Evolutionary conservation across 1,140 invertebrate species (phyloP).

Genomic region (Sarcophaga bullata): DNA sequence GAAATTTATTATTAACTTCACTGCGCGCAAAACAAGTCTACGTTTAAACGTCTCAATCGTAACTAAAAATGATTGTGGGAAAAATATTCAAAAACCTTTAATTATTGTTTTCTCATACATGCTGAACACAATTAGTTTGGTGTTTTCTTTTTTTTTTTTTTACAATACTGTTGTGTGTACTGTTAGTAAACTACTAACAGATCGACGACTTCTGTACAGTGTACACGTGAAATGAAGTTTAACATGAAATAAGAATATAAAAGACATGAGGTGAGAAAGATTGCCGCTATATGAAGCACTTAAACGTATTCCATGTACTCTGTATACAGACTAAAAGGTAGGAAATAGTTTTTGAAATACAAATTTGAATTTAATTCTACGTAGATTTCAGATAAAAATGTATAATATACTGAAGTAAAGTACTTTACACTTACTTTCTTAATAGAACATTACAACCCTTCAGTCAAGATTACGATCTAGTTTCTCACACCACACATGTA

Average conservation of each 20-base stretch:
- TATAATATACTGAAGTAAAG: no score
- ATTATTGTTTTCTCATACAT: not conserved
- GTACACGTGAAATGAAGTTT: not conserved
- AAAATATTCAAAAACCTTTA: not conserved
- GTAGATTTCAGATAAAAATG: no score
- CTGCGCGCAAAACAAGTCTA: not conserved
- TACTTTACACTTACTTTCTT: no score
- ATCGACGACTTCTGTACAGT: not conserved
- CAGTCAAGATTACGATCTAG: no score
- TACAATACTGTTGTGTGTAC: not conserved
- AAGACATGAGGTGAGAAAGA: not conserved
- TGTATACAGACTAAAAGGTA: no score
- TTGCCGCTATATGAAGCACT: no score
- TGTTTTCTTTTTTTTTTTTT: not conserved
- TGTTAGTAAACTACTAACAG: not conserved
- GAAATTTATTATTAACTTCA: not conserved
- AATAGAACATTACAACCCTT: no score
- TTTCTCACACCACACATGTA: no score
- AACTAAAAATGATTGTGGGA: not conserved
- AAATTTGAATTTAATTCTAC: no score
- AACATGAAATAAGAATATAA: no score
- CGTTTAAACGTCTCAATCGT: constrained; percentile 13
- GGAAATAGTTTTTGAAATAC: no score
- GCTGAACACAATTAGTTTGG: constrained; percentile 5
- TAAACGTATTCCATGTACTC: no score